Evolutionary conservation across 2,113 vertebrate species (phyloP).

Genomic region (Nothocercus julius): DNA sequence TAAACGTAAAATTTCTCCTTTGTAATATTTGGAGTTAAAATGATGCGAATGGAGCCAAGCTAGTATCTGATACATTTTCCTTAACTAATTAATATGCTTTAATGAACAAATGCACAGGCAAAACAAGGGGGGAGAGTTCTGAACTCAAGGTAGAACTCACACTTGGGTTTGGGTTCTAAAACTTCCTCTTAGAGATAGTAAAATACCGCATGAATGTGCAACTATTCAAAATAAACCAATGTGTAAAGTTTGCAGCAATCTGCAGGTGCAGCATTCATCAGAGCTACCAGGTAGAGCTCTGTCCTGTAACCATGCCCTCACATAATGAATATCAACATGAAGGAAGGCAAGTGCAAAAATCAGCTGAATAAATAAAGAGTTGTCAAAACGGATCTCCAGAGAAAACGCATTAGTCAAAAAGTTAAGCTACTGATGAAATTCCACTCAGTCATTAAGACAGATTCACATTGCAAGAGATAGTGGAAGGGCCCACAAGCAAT

Average conservation of each 20-base stretch:
- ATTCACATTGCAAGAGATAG: background rate
- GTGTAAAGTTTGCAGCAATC: background rate
- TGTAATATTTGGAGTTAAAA: background rate
- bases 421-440: background rate
- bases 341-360: background rate
- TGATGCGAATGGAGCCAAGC: background rate
- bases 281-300: background rate
- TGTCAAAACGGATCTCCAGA: background rate
- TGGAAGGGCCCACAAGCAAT: background rate
- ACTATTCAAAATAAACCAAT: background rate
- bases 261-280: background rate
- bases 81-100: background rate
- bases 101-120: background rate
- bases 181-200: background rate
- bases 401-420: background rate
- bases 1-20: background rate
- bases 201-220: background rate
- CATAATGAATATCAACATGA: accelerated
- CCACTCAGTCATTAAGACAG: background rate
- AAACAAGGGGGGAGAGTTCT: background rate
- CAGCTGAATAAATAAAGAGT: background rate
- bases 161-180: background rate
- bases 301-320: background rate
- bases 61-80: background rate
- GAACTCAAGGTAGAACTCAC: background rate